These are phyloP conservation scores for Albula goreensis DNA, from an alignment of 2,113 vertebrate genomes.

Conservation along the genomic window DNA sequence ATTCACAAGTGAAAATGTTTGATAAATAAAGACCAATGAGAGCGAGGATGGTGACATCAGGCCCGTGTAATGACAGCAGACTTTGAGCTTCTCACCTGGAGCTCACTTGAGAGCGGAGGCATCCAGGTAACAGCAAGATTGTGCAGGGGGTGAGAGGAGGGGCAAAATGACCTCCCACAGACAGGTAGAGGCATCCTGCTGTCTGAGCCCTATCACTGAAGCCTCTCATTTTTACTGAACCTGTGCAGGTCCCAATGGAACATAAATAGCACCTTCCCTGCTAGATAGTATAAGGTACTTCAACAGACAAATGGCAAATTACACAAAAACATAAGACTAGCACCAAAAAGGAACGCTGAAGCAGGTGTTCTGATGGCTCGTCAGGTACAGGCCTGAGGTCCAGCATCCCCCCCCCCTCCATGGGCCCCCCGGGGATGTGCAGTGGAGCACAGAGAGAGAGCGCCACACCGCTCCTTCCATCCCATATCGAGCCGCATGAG, in stretches of 20 bases:
- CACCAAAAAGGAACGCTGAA: neutral
- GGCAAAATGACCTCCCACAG: conserved; percentile 25
- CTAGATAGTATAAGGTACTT: no score
- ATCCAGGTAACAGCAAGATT: conserved; percentile 27
- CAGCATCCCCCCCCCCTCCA: conserved; percentile 62
- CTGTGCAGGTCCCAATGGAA: no score
- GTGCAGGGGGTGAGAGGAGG: conserved; percentile 64
- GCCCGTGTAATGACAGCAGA: no score
- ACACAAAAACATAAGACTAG: no score
- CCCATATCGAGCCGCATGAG: conserved; percentile 42
- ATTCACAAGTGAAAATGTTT: no score
- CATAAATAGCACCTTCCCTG: no score
- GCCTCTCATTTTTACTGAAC: no score
- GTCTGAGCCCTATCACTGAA: no score
- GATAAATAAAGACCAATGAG: no score
- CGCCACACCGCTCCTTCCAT: conserved; percentile 40
- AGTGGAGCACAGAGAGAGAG: neutral
- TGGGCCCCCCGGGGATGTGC: conserved; percentile 58
- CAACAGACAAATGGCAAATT: no score
- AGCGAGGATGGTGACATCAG: neutral
- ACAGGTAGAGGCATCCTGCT: no score
- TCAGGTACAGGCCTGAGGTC: conserved; percentile 72
- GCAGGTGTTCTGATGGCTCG: conserved; percentile 73
- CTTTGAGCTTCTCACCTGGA: neutral
- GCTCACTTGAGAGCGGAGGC: neutral